These are phyloP conservation scores for Microplitis mediator DNA, from an alignment of 1,140 invertebrate genomes.

Conservation along the genomic window DNA sequence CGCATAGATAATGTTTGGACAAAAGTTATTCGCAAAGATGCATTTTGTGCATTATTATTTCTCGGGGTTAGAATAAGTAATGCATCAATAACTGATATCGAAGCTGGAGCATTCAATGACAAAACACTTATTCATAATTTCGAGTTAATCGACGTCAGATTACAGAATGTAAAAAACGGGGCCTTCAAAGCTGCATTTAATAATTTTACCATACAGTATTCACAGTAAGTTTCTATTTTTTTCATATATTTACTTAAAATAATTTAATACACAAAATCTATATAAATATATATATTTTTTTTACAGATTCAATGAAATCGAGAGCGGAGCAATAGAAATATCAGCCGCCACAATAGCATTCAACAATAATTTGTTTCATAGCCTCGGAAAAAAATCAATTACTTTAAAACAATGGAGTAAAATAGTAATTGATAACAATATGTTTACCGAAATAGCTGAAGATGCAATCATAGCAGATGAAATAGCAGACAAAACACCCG, in stretches of 20 bases:
- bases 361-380: slow-evolving; percentile 67
- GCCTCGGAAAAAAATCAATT: slow-evolving; percentile 64
- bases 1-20: slow-evolving; percentile 66
- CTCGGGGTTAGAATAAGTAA: slow-evolving; percentile 68
- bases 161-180: slow-evolving; percentile 64
- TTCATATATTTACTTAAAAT: background rate
- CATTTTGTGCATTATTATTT: slow-evolving; percentile 71
- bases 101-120: slow-evolving; percentile 69
- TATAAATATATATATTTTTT: slow-evolving; percentile 10
- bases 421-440: slow-evolving; percentile 68
- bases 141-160: slow-evolving; percentile 66
- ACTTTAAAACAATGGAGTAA: slow-evolving; percentile 69
- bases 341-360: slow-evolving; percentile 68
- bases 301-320: slow-evolving; percentile 67
- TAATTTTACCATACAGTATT: slow-evolving; percentile 71
- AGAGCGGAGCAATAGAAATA: slow-evolving; percentile 68
- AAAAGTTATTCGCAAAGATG: slow-evolving; percentile 63
- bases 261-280: slow-evolving; percentile 20
- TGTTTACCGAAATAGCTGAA: slow-evolving; percentile 65
- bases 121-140: slow-evolving; percentile 69
- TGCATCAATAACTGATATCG: slow-evolving; percentile 66
- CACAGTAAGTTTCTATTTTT: slow-evolving; percentile 60
- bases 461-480: slow-evolving; percentile 62
- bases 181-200: slow-evolving; percentile 70
- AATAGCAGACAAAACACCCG: slow-evolving; percentile 48